Percentiles rank a stretch among this genome's conserved stretches.
Conservation (phyloP, 2,888 invertebrate species). For the Pemphredon lugubris region DNA sequence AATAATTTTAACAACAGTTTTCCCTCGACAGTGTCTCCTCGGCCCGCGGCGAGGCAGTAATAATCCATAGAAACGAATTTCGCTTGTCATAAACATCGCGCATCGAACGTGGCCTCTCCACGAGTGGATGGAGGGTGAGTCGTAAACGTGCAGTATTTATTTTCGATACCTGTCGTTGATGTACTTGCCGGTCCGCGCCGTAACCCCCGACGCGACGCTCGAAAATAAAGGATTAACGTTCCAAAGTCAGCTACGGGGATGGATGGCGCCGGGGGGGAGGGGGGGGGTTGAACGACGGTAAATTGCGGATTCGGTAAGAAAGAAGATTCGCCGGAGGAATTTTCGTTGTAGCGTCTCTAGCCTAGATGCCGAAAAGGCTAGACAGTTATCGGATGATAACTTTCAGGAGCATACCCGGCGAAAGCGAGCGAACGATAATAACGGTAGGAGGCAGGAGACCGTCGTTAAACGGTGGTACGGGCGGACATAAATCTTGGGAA, state of each 20-base stretch:
- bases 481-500: conserved; percentile 73
- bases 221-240: conserved; percentile 24
- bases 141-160: conserved; percentile 45
- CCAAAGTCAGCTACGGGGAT: too few relatives aligned
- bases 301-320: conserved; percentile 41
- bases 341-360: conserved; percentile 47
- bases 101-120: background rate
- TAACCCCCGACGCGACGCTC: background rate
- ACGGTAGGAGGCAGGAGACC: conserved; percentile 55
- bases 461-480: conserved; percentile 67
- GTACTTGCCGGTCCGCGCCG: too few relatives aligned
- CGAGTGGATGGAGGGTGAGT: background rate
- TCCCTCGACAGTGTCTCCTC: too few relatives aligned
- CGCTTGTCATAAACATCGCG: too few relatives aligned
- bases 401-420: conserved; percentile 51
- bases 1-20: too few relatives aligned
- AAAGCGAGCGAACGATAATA: conserved; percentile 48
- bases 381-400: conserved; percentile 69
- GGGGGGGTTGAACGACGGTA: background rate
- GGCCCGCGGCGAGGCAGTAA: too few relatives aligned
- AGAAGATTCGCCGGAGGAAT: conserved; percentile 53
- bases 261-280: conserved; percentile 9
- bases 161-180: conserved; percentile 56
- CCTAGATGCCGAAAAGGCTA: conserved; percentile 57
- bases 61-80: too few relatives aligned